Base-by-base conservation (phyloP, 2,888 invertebrate species). In the Tachina lurida region DNA sequence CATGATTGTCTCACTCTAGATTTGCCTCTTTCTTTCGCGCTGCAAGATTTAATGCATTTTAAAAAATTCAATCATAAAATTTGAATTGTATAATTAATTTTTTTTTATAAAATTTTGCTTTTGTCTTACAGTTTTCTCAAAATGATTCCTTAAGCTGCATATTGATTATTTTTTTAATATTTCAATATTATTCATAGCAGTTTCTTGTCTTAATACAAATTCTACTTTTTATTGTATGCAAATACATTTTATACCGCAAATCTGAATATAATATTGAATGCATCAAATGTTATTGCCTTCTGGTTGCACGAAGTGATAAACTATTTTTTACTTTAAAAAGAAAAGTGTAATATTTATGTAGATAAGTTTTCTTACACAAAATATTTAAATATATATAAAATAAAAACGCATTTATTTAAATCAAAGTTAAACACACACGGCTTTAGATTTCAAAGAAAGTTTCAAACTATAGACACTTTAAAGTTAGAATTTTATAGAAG, bases 361-460 rank as follows among this genome's bases (percentile, higher is more conserved):
- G 45, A 31, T 31, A 22, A 22, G 22, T 22, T 22, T 22, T 3
- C 22, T 22, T 22, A 22, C 22, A 22, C 22, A 22, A 22, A 22
- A 22, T 54, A 39, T 47, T 41, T 15, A 13, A 3, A 4, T 31
- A 4, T 31, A 4, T 31, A 31, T 31, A 63, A 41, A 52, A 52
- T 41, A 31, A 60, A 80, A 58, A 65, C 49, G 19, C 67, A 81
- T 81, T 81, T 74, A 74, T 81, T 74, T 68, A 81, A 81, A 81
- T 81, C 74, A 60, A 81, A 81, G 60, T 68, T 81, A 74, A 74
- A 8, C 65, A 81, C 49, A 52, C 60, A 52, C 45, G 79, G 54
- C 62, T 71, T 63, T 13, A 41, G 62, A 62, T 45, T 17, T 17
- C 45, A 17, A 41, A 5, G 47, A 54, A 63, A 63, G 45, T 79